Base-by-base conservation (phyloP, 2,797 vertebrate species). In the Coregonus ussuriensis region DNA sequence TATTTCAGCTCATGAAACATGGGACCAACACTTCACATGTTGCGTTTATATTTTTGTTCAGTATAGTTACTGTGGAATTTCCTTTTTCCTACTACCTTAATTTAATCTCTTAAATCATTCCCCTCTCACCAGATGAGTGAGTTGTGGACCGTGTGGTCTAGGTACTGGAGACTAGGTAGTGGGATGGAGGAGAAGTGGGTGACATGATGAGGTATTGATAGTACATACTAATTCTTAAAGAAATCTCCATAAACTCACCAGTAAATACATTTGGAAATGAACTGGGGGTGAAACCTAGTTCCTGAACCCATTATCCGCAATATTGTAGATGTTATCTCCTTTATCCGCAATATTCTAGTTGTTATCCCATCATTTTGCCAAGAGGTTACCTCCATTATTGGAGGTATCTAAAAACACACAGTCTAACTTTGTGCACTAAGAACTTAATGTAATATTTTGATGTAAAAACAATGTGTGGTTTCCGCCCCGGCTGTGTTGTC, bases 371-470 rank as follows among this genome's bases (percentile, higher is more conserved):
- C 6, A 9, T n/a, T 69, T 11, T 25, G 0, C 56, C 33, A 69
- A 41, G 15, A 6, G 15, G 6, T n/a, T 69, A 1, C 16, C 35
- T 68, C 33, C 63, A 69, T 41, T 4, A 69, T 35, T 41, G 15
- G 35, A 41, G 7, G 1, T 4, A 69, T 1, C 18, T 21, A 35
- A 18, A 31, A 56, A 56, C 4, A 51, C n/a, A 47, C 35, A n/a
- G 33, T 21, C 6, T 2, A 47, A 83, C 84, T 83, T 82, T 56
- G 81, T 16, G 53, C 80, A 84, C 86, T 87, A 77, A 1, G 85
- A 88, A 89, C 85, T 88, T 88, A 73, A 75, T 54, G n/a, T 82
- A 1, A 74, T 54, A 74, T 84, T 82, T 81, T 73, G 54, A 78
- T 81, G 83, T 85, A 84, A 83, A 86, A 72, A 6, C 13, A 11